Conservation (phyloP, 2,113 vertebrate species). For the Boleophthalmus pectinirostris region DNA sequence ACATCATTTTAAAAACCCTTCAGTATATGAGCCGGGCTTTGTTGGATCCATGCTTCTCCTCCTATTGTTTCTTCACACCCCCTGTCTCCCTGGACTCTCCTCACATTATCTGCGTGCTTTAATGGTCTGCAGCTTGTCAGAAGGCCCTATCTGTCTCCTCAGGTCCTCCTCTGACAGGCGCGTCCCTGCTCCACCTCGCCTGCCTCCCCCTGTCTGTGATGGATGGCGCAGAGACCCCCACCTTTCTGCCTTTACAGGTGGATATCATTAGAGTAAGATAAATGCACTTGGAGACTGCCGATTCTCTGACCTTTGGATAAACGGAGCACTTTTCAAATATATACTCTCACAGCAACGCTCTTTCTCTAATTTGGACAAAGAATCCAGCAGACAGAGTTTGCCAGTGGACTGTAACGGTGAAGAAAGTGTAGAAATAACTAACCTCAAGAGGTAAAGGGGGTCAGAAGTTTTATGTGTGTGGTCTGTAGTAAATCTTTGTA, state of each 20-base stretch:
- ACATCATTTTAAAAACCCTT: neutral
- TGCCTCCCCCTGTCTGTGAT: slow-evolving; percentile 64
- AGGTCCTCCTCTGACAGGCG: slow-evolving; percentile 56
- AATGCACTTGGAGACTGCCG: slow-evolving; percentile 36
- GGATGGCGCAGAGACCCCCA: slow-evolving; percentile 59
- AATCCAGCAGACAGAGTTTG: neutral
- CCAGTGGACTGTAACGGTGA: neutral
- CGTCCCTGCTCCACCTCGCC: slow-evolving; percentile 30
- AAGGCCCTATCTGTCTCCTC: slow-evolving; percentile 66
- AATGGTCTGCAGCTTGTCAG: slow-evolving; percentile 73
- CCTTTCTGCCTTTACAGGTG: slow-evolving; percentile 62
- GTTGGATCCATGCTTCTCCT: slow-evolving; percentile 26
- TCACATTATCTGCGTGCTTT: slow-evolving; percentile 73
- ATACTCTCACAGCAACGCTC: neutral
- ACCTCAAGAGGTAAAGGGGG: neutral
- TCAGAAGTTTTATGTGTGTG: neutral
- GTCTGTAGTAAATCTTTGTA: neutral
- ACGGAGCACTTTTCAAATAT: slow-evolving; percentile 12
- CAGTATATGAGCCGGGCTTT: slow-evolving; percentile 27
- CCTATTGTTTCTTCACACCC: slow-evolving; percentile 18
- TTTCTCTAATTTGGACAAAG: slow-evolving; percentile 1
- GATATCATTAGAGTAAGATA: slow-evolving; percentile 65
- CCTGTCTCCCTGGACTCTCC: slow-evolving; percentile 37
- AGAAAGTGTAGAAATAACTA: slow-evolving; percentile 1
- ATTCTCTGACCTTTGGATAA: slow-evolving; percentile 22